phyloP scores from a whole-genome alignment of 2,113 vertebrate species.

The Leptobrachium leishanense region DNA sequence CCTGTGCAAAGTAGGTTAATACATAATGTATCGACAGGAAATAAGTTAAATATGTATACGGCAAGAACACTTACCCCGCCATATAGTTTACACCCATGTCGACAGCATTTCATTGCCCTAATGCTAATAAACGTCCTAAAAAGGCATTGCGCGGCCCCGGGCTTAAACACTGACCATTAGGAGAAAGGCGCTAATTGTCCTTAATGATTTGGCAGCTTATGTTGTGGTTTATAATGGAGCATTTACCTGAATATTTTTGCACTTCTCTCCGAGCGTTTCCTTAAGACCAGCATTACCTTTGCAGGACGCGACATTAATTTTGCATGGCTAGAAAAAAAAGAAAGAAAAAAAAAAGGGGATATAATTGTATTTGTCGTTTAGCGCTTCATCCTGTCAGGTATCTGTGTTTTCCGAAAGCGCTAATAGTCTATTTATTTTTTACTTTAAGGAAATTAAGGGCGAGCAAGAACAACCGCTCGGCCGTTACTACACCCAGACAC shows the following conservation, averaged over 20 bases:
- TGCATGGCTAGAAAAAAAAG: slow-evolving; percentile 29
- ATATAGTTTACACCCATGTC: slow-evolving; percentile 7
- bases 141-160: accelerated
- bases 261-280: background rate
- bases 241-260: slow-evolving; percentile 28
- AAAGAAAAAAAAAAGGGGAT: background rate
- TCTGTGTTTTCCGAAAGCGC: slow-evolving; percentile 14
- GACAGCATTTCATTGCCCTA: slow-evolving; percentile 36
- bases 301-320: slow-evolving; percentile 59
- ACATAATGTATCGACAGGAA: slow-evolving; percentile 7
- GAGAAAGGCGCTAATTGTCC: background rate
- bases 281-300: background rate
- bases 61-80: background rate
- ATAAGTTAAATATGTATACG: slow-evolving; percentile 17
- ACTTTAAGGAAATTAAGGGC: slow-evolving; percentile 65
- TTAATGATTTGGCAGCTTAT: background rate
- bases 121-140: background rate
- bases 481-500: slow-evolving; percentile 67
- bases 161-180: background rate
- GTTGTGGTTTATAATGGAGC: slow-evolving; percentile 26
- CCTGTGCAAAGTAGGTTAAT: slow-evolving; percentile 1
- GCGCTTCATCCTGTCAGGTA: slow-evolving; percentile 35
- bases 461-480: slow-evolving; percentile 72
- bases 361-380: slow-evolving; percentile 54
- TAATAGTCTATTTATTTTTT: slow-evolving; percentile 44